Evolutionary conservation across 2,113 vertebrate genomes (phyloP).

Genomic region (Mirounga angustirostris): DNA sequence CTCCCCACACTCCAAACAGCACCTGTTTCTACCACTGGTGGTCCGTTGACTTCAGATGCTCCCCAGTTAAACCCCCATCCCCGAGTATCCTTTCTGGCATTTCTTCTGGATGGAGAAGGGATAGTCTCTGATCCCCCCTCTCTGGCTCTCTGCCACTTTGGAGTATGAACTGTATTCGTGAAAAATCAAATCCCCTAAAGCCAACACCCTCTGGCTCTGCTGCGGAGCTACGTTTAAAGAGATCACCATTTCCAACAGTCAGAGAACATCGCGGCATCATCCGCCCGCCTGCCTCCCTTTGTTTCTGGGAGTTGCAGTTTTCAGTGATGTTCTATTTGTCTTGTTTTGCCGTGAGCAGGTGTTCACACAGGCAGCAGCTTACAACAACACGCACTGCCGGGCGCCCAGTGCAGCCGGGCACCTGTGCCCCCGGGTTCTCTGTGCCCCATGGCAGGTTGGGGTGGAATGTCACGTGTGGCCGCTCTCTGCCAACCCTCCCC

Average conservation of each 20-base stretch:
- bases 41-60: background rate
- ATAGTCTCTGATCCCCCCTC: background rate
- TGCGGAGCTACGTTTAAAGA: background rate
- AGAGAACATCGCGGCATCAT: background rate
- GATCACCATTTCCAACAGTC: background rate
- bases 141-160: background rate
- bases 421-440: too few relatives aligned
- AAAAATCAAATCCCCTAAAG: background rate
- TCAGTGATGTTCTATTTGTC: background rate
- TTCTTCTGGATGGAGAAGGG: background rate
- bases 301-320: rapidly evolving
- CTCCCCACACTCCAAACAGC: rapidly evolving
- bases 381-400: too few relatives aligned
- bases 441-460: too few relatives aligned
- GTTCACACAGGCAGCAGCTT: too few relatives aligned
- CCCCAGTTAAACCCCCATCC: rapidly evolving
- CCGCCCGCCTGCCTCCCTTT: rapidly evolving
- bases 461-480: rapidly evolving
- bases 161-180: background rate
- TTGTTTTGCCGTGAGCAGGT: background rate
- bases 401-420: too few relatives aligned
- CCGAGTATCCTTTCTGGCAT: rapidly evolving
- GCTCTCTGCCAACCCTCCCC: background rate
- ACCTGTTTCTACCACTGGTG: rapidly evolving
- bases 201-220: background rate